Evolutionary conservation across 2,113 vertebrate genomes (phyloP).

Genomic region (Leucoraja erinaceus): DNA sequence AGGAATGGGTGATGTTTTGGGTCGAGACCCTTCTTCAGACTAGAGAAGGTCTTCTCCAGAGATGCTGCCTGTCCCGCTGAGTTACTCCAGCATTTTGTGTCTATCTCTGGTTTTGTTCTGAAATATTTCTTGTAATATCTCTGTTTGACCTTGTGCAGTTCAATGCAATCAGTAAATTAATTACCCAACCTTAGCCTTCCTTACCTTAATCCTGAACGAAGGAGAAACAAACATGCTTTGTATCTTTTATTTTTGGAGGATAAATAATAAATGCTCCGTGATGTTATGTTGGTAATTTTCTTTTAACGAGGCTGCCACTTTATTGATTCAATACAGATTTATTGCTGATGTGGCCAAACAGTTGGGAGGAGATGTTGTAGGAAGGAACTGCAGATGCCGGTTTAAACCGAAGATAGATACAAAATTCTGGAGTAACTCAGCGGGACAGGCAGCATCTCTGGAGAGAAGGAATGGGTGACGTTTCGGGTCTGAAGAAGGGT

Average conservation of each 20-base stretch:
- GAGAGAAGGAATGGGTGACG: no score
- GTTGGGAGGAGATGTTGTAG: neutral
- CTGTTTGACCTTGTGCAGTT: neutral
- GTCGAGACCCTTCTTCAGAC: no score
- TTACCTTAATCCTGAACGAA: neutral
- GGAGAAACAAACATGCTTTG: neutral
- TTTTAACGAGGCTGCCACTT: neutral
- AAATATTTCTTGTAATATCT: neutral
- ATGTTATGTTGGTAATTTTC: neutral
- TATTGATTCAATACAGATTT: constrained; percentile 17
- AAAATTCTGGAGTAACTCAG: no score
- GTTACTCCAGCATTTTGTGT: no score
- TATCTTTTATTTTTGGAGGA: neutral
- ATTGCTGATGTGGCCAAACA: neutral
- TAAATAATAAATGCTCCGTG: constrained; percentile 21
- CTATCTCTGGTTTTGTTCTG: no score
- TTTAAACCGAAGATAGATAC: no score
- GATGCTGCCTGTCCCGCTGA: no score
- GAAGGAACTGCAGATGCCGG: no score
- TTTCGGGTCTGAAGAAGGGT: no score
- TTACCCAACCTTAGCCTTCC: neutral
- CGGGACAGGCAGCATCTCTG: no score
- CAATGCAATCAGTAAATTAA: neutral
- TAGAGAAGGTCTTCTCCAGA: no score
- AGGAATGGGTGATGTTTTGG: no score